A percentile compares a stretch with the other conserved stretches of the same genome.
These are phyloP conservation scores for Caranx melampygus DNA, from an alignment of 2,113 vertebrate species.

Conservation along the genomic window DNA sequence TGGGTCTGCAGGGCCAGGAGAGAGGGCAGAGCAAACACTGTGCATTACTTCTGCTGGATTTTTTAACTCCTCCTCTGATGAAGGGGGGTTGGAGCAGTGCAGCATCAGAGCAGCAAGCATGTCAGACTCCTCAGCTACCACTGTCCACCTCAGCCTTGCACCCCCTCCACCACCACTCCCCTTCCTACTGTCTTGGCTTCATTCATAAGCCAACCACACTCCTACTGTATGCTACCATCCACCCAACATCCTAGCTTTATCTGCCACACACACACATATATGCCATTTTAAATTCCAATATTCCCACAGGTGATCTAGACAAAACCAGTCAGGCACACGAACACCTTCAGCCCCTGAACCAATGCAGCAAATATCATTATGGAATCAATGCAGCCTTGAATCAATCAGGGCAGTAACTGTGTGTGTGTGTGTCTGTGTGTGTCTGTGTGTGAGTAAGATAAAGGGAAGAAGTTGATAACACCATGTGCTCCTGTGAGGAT, in stretches of 20 bases:
- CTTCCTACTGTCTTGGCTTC: slow-evolving; percentile 5
- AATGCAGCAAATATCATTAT: slow-evolving; percentile 72
- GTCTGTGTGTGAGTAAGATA: slow-evolving; percentile 44
- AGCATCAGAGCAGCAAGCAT: slow-evolving; percentile 36
- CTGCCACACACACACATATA: slow-evolving; percentile 12
- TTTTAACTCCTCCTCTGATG: slow-evolving; percentile 3
- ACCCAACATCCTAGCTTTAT: slow-evolving; percentile 24
- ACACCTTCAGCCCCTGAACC: slow-evolving; percentile 51
- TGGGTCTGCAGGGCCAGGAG: slow-evolving; percentile 8
- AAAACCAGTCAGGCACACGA: slow-evolving; percentile 48
- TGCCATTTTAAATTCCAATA: slow-evolving; percentile 64
- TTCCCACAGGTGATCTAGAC: slow-evolving; percentile 59
- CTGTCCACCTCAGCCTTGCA: slow-evolving; percentile 29
- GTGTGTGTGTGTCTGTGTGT: slow-evolving; percentile 46
- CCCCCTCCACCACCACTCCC: background rate
- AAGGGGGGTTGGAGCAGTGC: background rate
- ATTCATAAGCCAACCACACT: slow-evolving; percentile 33
- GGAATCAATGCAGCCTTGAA: slow-evolving; percentile 68
- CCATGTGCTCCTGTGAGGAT: slow-evolving; percentile 58
- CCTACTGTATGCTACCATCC: slow-evolving; percentile 8
- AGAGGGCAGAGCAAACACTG: slow-evolving; percentile 3
- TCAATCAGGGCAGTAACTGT: slow-evolving; percentile 29
- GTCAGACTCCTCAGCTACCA: slow-evolving; percentile 20
- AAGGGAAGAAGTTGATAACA: slow-evolving; percentile 64
- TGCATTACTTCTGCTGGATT: slow-evolving; percentile 1